Percentiles rank a stretch among this genome's conserved stretches.
These are phyloP conservation scores for Garrulus glandarius DNA, from an alignment of 2,797 vertebrate genomes.

Conservation along the genomic window DNA sequence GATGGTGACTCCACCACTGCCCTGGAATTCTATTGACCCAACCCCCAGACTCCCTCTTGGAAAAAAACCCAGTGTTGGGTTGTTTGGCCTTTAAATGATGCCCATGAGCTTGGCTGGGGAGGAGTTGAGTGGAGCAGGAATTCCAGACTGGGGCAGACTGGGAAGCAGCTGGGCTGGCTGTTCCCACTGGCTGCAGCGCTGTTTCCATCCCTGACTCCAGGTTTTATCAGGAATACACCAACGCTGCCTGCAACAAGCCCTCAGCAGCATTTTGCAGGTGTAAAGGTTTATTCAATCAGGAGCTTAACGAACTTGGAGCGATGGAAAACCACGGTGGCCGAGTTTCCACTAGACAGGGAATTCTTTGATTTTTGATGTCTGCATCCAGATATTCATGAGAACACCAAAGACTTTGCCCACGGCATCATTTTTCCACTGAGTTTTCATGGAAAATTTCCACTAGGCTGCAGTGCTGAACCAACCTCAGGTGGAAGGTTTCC, in stretches of 20 bases:
- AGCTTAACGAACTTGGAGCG: fast-evolving
- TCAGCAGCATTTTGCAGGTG: neutral
- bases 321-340: neutral
- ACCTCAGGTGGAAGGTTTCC: neutral
- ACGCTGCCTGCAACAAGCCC: neutral
- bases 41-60: neutral
- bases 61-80: fast-evolving
- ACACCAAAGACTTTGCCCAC: neutral
- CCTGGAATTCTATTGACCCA: neutral
- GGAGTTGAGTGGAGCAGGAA: neutral
- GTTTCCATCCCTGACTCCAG: neutral
- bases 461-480: neutral
- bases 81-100: neutral
- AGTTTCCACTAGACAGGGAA: neutral
- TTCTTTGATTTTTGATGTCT: neutral
- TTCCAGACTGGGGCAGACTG: neutral
- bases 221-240: neutral
- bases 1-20: neutral
- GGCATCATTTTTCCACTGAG: neutral
- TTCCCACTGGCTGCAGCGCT: fast-evolving
- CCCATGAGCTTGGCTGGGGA: neutral
- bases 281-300: neutral
- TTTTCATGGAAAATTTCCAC: neutral
- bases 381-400: neutral
- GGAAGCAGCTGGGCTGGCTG: neutral